Evolutionary conservation across 2,888 invertebrate genomes (phyloP).

Genomic region (Bombylius major): DNA sequence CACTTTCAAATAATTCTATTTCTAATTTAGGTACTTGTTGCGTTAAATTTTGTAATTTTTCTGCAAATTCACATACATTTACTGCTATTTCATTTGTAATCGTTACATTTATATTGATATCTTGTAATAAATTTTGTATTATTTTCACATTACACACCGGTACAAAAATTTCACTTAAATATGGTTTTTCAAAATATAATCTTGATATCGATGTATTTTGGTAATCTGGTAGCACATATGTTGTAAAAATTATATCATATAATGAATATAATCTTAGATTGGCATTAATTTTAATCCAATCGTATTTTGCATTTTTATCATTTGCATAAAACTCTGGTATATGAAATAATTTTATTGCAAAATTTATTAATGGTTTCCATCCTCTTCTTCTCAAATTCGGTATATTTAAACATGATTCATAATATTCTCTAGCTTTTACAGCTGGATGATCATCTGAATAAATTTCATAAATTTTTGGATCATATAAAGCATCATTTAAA

Average conservation of each 20-base stretch:
- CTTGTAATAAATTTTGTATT: background rate
- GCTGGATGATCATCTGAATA: background rate
- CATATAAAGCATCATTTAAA: background rate
- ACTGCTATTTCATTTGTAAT: conserved; percentile 3
- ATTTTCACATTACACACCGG: background rate
- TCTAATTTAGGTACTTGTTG: too few relatives aligned
- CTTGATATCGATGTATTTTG: too few relatives aligned
- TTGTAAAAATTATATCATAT: background rate
- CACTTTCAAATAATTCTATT: too few relatives aligned
- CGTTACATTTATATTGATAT: background rate
- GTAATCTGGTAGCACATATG: background rate
- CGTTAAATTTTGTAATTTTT: conserved; percentile 8
- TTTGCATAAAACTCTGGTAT: background rate
- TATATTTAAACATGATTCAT: conserved; percentile 2
- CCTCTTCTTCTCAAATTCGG: background rate
- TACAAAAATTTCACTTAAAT: background rate
- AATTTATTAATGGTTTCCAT: background rate
- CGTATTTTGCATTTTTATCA: background rate
- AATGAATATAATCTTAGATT: background rate
- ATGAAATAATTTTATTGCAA: background rate
- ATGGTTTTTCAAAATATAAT: conserved; percentile 1
- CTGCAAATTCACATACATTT: conserved; percentile 11
- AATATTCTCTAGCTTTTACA: background rate
- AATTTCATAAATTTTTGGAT: too few relatives aligned
- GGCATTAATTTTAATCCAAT: background rate